phyloP scores from a whole-genome alignment of 2,797 vertebrate genomes.

The Pogonophryne albipinna region DNA sequence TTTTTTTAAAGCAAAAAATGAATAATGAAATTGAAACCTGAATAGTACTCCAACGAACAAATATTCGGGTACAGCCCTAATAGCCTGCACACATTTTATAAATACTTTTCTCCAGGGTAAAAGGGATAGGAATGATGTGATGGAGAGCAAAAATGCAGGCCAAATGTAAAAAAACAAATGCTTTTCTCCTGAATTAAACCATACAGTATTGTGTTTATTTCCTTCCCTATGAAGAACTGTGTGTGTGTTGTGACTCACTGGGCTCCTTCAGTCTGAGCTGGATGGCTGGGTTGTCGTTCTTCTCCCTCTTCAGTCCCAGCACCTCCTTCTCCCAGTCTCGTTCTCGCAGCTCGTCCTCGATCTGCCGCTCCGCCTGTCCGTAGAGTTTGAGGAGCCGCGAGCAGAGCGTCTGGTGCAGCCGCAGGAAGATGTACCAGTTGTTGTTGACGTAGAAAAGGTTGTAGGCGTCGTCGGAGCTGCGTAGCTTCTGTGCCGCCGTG shows the following conservation, averaged over 20 bases:
- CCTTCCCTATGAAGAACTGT: neutral
- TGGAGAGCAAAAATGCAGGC: neutral
- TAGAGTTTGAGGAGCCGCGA: slow-evolving; percentile 93
- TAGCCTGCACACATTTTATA: neutral
- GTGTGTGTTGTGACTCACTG: slow-evolving; percentile 86
- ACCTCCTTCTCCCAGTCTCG: slow-evolving; percentile 95
- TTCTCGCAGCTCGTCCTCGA: slow-evolving; percentile 93
- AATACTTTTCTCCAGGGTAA: neutral
- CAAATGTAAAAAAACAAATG: neutral
- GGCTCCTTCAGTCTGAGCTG: slow-evolving; percentile 97
- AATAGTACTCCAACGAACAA: no score
- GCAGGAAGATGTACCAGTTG: slow-evolving; percentile 99
- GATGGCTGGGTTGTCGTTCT: slow-evolving; percentile 95
- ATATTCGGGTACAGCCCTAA: no score
- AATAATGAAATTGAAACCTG: no score
- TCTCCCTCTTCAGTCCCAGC: slow-evolving; percentile 94
- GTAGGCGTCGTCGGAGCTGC: slow-evolving; percentile 92
- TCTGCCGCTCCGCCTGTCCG: slow-evolving; percentile 95
- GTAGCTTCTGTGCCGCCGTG: slow-evolving; percentile 91
- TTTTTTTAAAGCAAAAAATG: no score
- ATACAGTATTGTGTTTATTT: no score
- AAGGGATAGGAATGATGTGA: neutral
- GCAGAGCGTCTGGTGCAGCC: slow-evolving; percentile 97
- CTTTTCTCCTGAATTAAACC: no score
- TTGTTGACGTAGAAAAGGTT: slow-evolving; percentile 99